phyloP scores from a whole-genome alignment of 2,797 vertebrate species.

The Capromys pilorides region DNA sequence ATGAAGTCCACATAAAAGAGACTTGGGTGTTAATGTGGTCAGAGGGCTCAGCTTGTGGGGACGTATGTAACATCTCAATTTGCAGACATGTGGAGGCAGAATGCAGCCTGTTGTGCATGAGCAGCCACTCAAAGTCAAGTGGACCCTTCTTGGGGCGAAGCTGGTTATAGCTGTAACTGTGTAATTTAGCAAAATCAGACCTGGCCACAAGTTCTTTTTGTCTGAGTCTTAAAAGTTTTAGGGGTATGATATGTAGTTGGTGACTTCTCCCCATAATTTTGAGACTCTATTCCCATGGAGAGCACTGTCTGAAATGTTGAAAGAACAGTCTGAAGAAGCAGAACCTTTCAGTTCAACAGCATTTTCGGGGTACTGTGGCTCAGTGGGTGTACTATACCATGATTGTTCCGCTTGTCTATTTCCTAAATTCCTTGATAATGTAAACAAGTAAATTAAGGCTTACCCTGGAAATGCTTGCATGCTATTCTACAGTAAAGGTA shows the following conservation, averaged over 20 bases:
- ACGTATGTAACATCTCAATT: neutral
- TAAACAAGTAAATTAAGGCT: slow-evolving; percentile 54
- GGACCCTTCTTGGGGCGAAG: neutral
- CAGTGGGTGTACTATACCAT: neutral
- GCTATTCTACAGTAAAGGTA: slow-evolving; percentile 45
- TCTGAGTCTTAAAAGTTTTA: neutral
- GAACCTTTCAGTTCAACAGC: slow-evolving; percentile 16
- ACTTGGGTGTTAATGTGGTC: neutral
- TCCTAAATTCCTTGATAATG: slow-evolving; percentile 19
- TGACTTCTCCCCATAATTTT: neutral
- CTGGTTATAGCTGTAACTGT: neutral
- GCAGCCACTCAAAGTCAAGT: neutral
- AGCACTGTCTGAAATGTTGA: neutral
- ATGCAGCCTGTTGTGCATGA: neutral
- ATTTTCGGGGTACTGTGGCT: neutral
- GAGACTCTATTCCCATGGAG: neutral
- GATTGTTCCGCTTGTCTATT: neutral
- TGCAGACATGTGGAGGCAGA: neutral
- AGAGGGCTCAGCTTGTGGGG: neutral
- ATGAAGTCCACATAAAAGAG: neutral
- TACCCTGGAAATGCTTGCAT: slow-evolving; percentile 31
- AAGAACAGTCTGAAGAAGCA: neutral
- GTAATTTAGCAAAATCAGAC: neutral
- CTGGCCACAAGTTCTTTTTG: neutral
- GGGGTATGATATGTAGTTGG: neutral